A percentile compares a stretch with the other conserved stretches of the same genome.
These are phyloP conservation scores for Azorinus chamasolen DNA, from an alignment of 2,888 invertebrate genomes.

Conservation along the genomic window DNA sequence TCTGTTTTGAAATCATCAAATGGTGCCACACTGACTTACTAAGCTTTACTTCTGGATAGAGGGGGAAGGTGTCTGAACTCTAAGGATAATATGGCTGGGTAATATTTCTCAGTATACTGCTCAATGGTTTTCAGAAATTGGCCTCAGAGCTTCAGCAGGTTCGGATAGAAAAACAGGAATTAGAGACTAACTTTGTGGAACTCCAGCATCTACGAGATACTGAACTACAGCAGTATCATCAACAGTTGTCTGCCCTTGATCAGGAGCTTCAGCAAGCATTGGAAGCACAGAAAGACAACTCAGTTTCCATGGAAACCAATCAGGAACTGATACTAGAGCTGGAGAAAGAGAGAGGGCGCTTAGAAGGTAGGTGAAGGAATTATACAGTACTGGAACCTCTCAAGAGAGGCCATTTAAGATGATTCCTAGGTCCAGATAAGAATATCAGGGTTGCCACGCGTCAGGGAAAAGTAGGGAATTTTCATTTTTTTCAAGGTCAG, in stretches of 20 bases:
- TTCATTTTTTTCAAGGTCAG: too few relatives aligned
- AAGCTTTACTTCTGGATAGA: too few relatives aligned
- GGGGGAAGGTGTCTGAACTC: too few relatives aligned
- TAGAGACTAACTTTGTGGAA: slow-evolving; percentile 71
- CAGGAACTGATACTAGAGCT: slow-evolving; percentile 83
- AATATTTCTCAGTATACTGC: too few relatives aligned
- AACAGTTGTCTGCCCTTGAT: slow-evolving; percentile 72
- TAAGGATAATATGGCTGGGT: too few relatives aligned
- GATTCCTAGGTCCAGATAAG: too few relatives aligned
- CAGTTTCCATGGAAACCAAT: slow-evolving; percentile 73
- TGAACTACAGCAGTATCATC: slow-evolving; percentile 71
- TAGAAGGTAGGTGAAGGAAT: slow-evolving; percentile 81
- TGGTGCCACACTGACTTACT: too few relatives aligned
- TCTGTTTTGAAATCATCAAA: too few relatives aligned
- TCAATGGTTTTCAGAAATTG: slow-evolving; percentile 66
- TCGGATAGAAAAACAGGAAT: slow-evolving; percentile 68
- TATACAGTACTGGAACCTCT: too few relatives aligned
- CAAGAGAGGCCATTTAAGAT: too few relatives aligned
- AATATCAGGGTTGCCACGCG: too few relatives aligned
- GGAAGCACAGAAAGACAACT: slow-evolving; percentile 61
- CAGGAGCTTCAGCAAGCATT: slow-evolving; percentile 63
- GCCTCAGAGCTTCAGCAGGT: slow-evolving; percentile 74
- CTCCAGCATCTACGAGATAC: slow-evolving; percentile 68
- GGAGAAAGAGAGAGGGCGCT: slow-evolving; percentile 85
- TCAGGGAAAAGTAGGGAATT: too few relatives aligned